phyloP scores from a whole-genome alignment of 2,888 invertebrate genomes.

The Cremastinae sp. region DNA sequence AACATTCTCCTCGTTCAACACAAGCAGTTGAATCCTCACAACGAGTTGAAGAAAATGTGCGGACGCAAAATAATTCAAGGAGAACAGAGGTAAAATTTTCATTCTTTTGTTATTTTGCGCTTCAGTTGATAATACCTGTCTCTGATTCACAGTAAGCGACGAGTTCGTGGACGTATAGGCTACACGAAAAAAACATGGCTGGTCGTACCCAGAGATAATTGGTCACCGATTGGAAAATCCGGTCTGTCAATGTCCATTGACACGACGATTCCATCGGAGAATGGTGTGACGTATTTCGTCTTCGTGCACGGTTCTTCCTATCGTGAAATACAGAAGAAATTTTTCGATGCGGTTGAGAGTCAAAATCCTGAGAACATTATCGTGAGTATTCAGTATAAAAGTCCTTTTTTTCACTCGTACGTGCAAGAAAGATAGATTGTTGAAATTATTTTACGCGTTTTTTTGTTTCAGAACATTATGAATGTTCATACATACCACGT shows the following conservation, averaged over 20 bases:
- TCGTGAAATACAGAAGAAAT: slow-evolving; percentile 87
- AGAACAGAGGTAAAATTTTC: slow-evolving; percentile 81
- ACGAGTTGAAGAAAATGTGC: slow-evolving; percentile 91
- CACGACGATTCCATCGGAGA: slow-evolving; percentile 77
- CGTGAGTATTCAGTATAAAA: slow-evolving; percentile 78
- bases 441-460: not conserved
- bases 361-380: slow-evolving; percentile 90
- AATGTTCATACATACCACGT: slow-evolving; percentile 90
- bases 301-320: slow-evolving; percentile 89
- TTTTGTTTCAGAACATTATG: slow-evolving; percentile 85
- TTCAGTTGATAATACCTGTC: too few species aligned
- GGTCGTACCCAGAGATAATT: slow-evolving; percentile 86
- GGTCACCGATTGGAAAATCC: slow-evolving; percentile 87
- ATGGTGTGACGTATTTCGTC: slow-evolving; percentile 85
- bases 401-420: too few species aligned
- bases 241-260: slow-evolving; percentile 88
- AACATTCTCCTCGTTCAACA: slow-evolving; percentile 85
- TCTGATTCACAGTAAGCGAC: slow-evolving; percentile 84
- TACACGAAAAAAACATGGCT: slow-evolving; percentile 86
- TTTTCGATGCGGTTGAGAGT: slow-evolving; percentile 89
- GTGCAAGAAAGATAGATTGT: too few species aligned
- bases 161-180: slow-evolving; percentile 82
- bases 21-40: slow-evolving; percentile 89
- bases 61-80: slow-evolving; percentile 89
- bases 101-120: not conserved